These are phyloP conservation scores for Peromyscus attwateri DNA, from an alignment of 2,797 vertebrate genomes.

Conservation along the genomic window DNA sequence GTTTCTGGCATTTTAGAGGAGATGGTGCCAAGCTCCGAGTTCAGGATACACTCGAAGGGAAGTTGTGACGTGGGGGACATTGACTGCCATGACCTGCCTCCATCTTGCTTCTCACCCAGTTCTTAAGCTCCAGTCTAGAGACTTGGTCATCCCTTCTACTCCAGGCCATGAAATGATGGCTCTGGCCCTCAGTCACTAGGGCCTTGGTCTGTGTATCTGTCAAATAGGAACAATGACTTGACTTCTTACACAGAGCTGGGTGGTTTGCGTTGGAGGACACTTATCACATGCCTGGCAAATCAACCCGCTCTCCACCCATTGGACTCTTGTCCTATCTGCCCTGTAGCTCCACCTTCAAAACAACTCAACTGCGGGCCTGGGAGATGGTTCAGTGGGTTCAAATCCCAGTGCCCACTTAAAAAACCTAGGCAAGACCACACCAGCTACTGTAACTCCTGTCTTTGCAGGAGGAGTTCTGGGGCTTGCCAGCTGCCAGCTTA, in stretches of 20 bases:
- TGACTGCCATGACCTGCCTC: too few relatives aligned
- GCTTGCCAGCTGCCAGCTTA: not conserved
- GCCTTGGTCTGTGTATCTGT: not conserved
- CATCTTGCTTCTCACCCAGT: not conserved
- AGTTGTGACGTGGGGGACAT: not conserved
- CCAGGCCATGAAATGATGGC: too few relatives aligned
- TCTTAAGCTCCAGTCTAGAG: not conserved
- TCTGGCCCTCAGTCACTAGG: too few relatives aligned
- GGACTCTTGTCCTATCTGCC: not conserved
- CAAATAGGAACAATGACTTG: not conserved
- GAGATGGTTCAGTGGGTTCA: not conserved
- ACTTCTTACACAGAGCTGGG: rapidly evolving
- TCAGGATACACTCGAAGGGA: rapidly evolving
- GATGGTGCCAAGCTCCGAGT: not conserved
- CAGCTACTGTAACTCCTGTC: not conserved
- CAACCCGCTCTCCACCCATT: not conserved
- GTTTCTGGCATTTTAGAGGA: not conserved
- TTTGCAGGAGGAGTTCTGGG: not conserved
- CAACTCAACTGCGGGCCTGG: not conserved
- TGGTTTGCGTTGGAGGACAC: too few relatives aligned
- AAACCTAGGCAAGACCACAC: not conserved
- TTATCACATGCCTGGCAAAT: not conserved
- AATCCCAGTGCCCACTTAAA: not conserved
- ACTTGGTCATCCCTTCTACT: not conserved
- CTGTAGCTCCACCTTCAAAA: not conserved